Conservation (phyloP, 1,140 invertebrate species). For the Nasonia longicornis region DNA sequence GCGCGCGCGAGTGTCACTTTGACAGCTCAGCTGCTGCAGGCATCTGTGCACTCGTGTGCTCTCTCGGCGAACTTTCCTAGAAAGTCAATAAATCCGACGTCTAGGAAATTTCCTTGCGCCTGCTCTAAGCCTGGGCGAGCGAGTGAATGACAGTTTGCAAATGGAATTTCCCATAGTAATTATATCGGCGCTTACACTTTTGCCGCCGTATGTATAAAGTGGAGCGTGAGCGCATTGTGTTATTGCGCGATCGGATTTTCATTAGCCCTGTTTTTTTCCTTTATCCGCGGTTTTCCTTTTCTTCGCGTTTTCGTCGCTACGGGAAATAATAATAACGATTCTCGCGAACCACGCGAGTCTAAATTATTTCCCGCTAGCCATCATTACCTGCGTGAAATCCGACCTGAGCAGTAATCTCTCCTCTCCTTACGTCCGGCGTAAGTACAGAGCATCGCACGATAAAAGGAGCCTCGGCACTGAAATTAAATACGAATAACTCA, state of each 20-base stretch:
- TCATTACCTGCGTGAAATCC: neutral
- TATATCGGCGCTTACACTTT: slow-evolving; percentile 25
- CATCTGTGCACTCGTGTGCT: neutral
- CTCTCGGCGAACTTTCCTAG: slow-evolving; percentile 30
- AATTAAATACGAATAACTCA: slow-evolving; percentile 1
- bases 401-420: neutral
- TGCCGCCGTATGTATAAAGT: slow-evolving; percentile 5
- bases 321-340: neutral
- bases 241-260: slow-evolving; percentile 32
- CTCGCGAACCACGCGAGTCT: neutral
- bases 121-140: too few species aligned
- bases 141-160: slow-evolving; percentile 39
- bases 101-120: slow-evolving; percentile 23
- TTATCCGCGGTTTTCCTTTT: neutral
- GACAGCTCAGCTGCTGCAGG: neutral
- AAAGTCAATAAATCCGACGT: slow-evolving; percentile 42
- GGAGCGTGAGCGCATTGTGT: slow-evolving; percentile 9
- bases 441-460: neutral
- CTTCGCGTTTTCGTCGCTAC: too few species aligned
- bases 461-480: neutral
- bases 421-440: neutral
- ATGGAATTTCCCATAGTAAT: slow-evolving; percentile 35
- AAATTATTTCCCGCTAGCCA: neutral
- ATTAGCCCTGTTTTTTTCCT: slow-evolving; percentile 7
- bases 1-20: slow-evolving; percentile 13